These are phyloP conservation scores for Mythimna pallens DNA, from an alignment of 2,888 invertebrate genomes.

Conservation along the genomic window DNA sequence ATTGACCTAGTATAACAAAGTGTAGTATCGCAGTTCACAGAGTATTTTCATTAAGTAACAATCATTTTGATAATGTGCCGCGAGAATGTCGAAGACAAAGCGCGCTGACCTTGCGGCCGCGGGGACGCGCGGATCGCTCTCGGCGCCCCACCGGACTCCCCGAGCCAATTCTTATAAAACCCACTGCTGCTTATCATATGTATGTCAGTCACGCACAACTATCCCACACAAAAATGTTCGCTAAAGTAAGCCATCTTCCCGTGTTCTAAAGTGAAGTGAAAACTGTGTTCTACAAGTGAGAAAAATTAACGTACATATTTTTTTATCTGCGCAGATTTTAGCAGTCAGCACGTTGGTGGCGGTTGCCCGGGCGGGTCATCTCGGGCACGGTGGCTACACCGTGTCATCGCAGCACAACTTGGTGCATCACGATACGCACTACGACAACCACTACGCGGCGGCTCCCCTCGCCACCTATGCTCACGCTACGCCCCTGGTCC, in stretches of 20 bases:
- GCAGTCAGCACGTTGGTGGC: conserved; percentile 82
- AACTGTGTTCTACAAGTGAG: conserved; percentile 45
- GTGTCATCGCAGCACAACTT: conserved; percentile 69
- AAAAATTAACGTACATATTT: conserved; percentile 30
- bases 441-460: conserved; percentile 62
- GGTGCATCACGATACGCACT: conserved; percentile 67
- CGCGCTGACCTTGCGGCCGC: conserved; percentile 80
- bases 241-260: conserved; percentile 81
- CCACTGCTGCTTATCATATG: conserved; percentile 82
- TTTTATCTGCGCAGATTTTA: conserved; percentile 77
- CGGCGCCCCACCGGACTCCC: conserved; percentile 85
- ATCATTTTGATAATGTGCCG: conserved; percentile 83
- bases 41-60: conserved; percentile 84
- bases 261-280: conserved; percentile 67
- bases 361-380: conserved; percentile 88
- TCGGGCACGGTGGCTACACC: conserved; percentile 73
- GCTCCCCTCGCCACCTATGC: conserved; percentile 57
- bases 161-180: conserved; percentile 87
- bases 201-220: conserved; percentile 86
- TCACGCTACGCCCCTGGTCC: conserved; percentile 69
- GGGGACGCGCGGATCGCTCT: conserved; percentile 78
- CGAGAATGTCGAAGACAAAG: conserved; percentile 87
- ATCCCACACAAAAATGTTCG: conserved; percentile 86
- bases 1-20: conserved; percentile 80
- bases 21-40: conserved; percentile 81